A percentile compares a stretch with the other conserved stretches of the same genome.
Evolutionary conservation across 2,888 invertebrate species (phyloP).

Genomic region (Athalia cordata): DNA sequence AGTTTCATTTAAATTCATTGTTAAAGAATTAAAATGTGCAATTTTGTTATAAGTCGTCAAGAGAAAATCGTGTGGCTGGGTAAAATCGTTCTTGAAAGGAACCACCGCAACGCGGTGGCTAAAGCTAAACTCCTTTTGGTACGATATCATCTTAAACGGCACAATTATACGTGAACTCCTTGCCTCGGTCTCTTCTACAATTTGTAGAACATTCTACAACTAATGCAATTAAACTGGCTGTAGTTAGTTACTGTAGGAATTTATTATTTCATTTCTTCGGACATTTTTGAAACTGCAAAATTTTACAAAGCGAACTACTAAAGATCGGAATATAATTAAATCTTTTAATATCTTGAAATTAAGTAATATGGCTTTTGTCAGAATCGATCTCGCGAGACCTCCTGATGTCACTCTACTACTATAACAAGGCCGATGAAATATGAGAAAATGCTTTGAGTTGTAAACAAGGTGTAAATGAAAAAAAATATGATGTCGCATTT

Average conservation of each 20-base stretch:
- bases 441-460: constrained; percentile 57
- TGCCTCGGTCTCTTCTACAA: constrained; percentile 10
- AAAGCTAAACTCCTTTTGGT: constrained; percentile 18
- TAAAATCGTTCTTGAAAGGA: constrained; percentile 19
- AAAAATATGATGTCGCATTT: constrained; percentile 63
- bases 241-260: constrained; percentile 15
- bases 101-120: not conserved
- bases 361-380: not conserved
- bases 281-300: not conserved
- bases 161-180: constrained; percentile 30
- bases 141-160: constrained; percentile 35
- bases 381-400: not conserved
- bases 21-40: not conserved
- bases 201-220: constrained; percentile 15
- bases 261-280: not conserved
- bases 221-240: constrained; percentile 26
- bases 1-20: not conserved
- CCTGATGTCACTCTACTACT: not conserved
- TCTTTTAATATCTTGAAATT: constrained; percentile 4
- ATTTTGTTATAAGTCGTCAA: not conserved
- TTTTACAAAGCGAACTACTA: not conserved
- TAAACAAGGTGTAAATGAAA: constrained; percentile 66
- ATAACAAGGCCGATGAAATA: constrained; percentile 49
- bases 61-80: not conserved
- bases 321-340: not conserved